These are phyloP conservation scores for Drosophila triauraria DNA, from an alignment of 1,140 invertebrate species.

Conservation along the genomic window DNA sequence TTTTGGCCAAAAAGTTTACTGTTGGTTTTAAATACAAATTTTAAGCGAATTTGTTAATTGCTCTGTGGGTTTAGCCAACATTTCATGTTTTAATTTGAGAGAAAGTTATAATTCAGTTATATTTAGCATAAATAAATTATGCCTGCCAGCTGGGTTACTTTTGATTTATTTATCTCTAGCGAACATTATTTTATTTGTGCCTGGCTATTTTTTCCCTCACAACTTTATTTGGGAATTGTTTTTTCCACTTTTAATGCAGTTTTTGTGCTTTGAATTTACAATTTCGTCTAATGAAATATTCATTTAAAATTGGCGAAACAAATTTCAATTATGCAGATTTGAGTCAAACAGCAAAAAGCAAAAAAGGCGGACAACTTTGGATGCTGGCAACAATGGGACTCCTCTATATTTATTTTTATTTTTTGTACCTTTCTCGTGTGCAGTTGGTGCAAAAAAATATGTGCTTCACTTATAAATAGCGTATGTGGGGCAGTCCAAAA, in stretches of 20 bases:
- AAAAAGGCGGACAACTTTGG: slow-evolving; percentile 21
- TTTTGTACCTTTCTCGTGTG: slow-evolving; percentile 3
- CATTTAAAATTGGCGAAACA: slow-evolving; percentile 69
- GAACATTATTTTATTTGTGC: slow-evolving; percentile 15
- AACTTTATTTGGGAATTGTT: not conserved
- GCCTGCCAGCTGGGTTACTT: not conserved
- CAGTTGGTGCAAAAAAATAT: slow-evolving; percentile 45
- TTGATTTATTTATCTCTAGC: slow-evolving; percentile 22
- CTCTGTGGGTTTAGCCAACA: not conserved
- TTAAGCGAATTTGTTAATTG: slow-evolving; percentile 10
- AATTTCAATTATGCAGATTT: slow-evolving; percentile 78
- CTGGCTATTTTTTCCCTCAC: too few relatives aligned
- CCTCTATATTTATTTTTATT: not conserved
- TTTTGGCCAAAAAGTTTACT: not conserved
- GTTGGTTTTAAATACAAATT: slow-evolving; percentile 9
- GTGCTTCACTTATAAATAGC: slow-evolving; percentile 68
- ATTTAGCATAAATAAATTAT: slow-evolving; percentile 31
- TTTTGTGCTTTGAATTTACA: slow-evolving; percentile 50
- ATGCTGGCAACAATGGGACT: slow-evolving; percentile 21
- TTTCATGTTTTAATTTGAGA: slow-evolving; percentile 5
- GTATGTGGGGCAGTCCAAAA: slow-evolving; percentile 43
- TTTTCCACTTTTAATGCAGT: slow-evolving; percentile 41
- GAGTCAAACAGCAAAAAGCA: slow-evolving; percentile 13
- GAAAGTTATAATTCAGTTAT: not conserved
- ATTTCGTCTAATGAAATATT: slow-evolving; percentile 73